phyloP scores from a whole-genome alignment of 1,140 invertebrate species.

The Diorhabda sublineata region DNA sequence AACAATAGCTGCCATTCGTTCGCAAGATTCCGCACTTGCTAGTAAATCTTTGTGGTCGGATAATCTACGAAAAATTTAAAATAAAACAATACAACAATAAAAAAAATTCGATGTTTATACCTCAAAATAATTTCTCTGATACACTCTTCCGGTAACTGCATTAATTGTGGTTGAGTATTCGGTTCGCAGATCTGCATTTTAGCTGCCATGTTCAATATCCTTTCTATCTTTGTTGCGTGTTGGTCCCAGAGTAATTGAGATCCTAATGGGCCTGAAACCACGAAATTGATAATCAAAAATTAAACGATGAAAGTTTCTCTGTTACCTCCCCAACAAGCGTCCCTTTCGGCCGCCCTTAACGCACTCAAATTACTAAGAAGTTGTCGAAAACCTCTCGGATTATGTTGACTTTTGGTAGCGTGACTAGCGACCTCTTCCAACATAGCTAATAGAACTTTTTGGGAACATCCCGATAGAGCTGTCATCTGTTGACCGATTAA shows the following conservation, averaged over 20 bases:
- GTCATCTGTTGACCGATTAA: slow-evolving; percentile 79
- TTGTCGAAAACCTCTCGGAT: slow-evolving; percentile 74
- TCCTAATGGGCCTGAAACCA: slow-evolving; percentile 63
- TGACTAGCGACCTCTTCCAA: slow-evolving; percentile 85
- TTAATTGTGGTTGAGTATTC: slow-evolving; percentile 75
- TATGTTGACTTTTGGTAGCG: slow-evolving; percentile 78
- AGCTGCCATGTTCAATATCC: slow-evolving; percentile 77
- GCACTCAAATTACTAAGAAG: slow-evolving; percentile 72
- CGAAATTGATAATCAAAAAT: background rate
- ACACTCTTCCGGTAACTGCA: slow-evolving; percentile 90
- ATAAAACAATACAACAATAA: background rate
- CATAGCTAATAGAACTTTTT: slow-evolving; percentile 89
- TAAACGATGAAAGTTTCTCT: background rate
- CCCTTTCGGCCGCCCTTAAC: slow-evolving; percentile 52
- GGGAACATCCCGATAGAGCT: slow-evolving; percentile 85
- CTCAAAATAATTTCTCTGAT: slow-evolving; percentile 80
- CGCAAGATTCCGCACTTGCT: slow-evolving; percentile 55
- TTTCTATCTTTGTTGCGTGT: slow-evolving; percentile 76
- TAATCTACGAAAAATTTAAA: slow-evolving; percentile 48
- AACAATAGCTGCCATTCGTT: slow-evolving; percentile 72
- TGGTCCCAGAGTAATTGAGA: slow-evolving; percentile 85
- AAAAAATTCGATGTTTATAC: background rate
- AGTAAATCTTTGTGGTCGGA: slow-evolving; percentile 89
- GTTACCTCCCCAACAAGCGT: slow-evolving; percentile 71
- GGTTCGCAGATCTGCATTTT: slow-evolving; percentile 75